phyloP scores from a whole-genome alignment of 2,113 vertebrate genomes.

The Pangasianodon gigas region DNA sequence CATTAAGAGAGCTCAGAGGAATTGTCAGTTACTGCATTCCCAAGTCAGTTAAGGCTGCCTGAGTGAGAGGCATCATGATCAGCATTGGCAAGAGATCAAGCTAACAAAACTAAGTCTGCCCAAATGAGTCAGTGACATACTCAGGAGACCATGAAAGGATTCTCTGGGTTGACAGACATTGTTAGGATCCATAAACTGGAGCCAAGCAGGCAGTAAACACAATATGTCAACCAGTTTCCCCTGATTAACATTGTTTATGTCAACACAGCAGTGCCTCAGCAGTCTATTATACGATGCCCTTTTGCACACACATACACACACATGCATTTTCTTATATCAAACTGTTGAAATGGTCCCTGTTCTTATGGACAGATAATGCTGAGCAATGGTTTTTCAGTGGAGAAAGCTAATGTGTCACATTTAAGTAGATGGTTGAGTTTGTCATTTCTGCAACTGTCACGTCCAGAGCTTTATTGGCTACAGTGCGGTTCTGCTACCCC shows the following conservation, averaged over 20 bases:
- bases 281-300: neutral
- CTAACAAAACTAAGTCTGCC: constrained; percentile 23
- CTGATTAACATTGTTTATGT: constrained; percentile 27
- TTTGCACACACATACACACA: neutral
- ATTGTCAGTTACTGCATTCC: constrained; percentile 15
- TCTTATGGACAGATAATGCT: neutral
- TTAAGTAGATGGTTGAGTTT: neutral
- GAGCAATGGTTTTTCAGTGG: neutral
- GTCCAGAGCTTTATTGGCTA: neutral
- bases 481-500: neutral
- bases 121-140: constrained; percentile 33
- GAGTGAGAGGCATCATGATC: constrained; percentile 16
- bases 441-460: neutral
- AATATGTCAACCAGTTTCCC: constrained; percentile 29
- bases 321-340: neutral
- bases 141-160: constrained; percentile 22
- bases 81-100: constrained; percentile 17
- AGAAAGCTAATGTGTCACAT: neutral
- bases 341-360: neutral
- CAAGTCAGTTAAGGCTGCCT: constrained; percentile 13
- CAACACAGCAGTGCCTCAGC: constrained; percentile 3
- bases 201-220: constrained; percentile 9
- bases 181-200: constrained; percentile 26
- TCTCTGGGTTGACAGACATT: constrained; percentile 15
- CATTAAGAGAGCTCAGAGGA: constrained; percentile 15